phyloP scores from a whole-genome alignment of 2,797 vertebrate species.

The Kryptolebias ocellatus region DNA sequence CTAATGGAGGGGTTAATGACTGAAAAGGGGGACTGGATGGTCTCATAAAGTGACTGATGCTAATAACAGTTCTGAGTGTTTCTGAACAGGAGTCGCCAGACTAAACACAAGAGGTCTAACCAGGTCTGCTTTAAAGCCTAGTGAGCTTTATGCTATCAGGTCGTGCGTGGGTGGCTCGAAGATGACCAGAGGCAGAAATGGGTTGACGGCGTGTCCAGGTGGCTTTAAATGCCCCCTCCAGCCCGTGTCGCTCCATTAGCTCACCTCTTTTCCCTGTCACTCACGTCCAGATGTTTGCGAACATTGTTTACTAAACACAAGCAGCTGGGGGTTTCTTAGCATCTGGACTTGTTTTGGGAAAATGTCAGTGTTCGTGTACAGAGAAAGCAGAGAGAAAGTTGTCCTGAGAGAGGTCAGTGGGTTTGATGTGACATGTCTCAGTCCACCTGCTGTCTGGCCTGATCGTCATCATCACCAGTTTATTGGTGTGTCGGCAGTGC shows the following conservation, averaged over 20 bases:
- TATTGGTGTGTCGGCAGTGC: slow-evolving; percentile 40
- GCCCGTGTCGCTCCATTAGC: slow-evolving; percentile 42
- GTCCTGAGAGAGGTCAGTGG: slow-evolving; percentile 41
- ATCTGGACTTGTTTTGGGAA: slow-evolving; percentile 62
- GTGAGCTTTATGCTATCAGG: slow-evolving; percentile 31
- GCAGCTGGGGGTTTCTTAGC: slow-evolving; percentile 68
- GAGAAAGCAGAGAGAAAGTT: slow-evolving; percentile 3
- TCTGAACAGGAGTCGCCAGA: slow-evolving; percentile 37
- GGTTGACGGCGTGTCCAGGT: slow-evolving; percentile 63
- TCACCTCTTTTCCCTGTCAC: slow-evolving; percentile 47
- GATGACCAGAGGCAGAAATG: slow-evolving; percentile 25
- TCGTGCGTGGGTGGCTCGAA: slow-evolving; percentile 38
- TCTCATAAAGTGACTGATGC: slow-evolving; percentile 7
- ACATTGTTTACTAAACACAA: slow-evolving; percentile 81
- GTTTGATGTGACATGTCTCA: slow-evolving; percentile 46
- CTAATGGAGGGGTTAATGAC: slow-evolving; percentile 4
- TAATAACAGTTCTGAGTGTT: slow-evolving; percentile 8
- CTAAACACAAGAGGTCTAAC: slow-evolving; percentile 48
- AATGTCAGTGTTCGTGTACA: slow-evolving; percentile 24
- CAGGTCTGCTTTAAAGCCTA: slow-evolving; percentile 22
- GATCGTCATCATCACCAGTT: slow-evolving; percentile 32
- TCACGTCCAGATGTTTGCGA: slow-evolving; percentile 55
- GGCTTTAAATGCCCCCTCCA: slow-evolving; percentile 39
- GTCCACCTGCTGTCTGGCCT: slow-evolving; percentile 55
- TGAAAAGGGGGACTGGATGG: background rate